Base-by-base conservation (phyloP, 2,113 vertebrate genomes). In the Dolichallabes microphthalmus region DNA sequence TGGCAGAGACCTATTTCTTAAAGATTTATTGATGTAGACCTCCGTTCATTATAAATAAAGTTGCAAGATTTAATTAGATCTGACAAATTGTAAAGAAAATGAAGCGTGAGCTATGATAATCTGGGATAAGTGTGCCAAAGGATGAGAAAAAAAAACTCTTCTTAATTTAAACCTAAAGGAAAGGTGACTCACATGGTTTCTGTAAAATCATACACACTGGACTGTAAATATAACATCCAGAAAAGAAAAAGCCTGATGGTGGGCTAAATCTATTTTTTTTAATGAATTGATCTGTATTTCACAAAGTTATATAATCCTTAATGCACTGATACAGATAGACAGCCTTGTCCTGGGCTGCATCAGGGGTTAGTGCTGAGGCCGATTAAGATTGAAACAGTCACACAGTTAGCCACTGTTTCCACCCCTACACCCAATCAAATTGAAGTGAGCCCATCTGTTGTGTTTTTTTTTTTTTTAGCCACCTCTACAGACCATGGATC, bases 1-100 rank as follows among this genome's bases (percentile, higher is more conserved):
- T 82, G 82, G 19, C 68, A 68, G 69, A 20, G n/a, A 75, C 74
- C 82, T 95, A 45, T 45, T 45, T 45, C 6, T 6, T 45, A 45
- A 45, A 95, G 95, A 96, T 95, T 95, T 96, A 97, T 96, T 58
- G 95, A 95, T 94, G 94, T 96, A 94, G 95, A 95, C 96, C 84
- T 88, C 92, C 94, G 95, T 95, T 96, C 94, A 95, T 88, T 92
- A 92, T 91, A 88, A 93, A 95, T 94, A 95, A 90, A 93, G 93
- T 92, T 92, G 91, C 93, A 94, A 94, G 93, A 96, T 96, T 94
- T 96, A 95, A 95, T 96, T 95, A 96, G 93, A 93, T 88, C 89
- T 93, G 93, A 89, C 87, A 89, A 20, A 90, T 94, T 92, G 91
- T 91, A 92, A 91, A 87, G 89, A 88, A 90, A 88, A 87, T 89